Conservation (phyloP, 1,140 invertebrate species). For the Danaus plexippus region DNA sequence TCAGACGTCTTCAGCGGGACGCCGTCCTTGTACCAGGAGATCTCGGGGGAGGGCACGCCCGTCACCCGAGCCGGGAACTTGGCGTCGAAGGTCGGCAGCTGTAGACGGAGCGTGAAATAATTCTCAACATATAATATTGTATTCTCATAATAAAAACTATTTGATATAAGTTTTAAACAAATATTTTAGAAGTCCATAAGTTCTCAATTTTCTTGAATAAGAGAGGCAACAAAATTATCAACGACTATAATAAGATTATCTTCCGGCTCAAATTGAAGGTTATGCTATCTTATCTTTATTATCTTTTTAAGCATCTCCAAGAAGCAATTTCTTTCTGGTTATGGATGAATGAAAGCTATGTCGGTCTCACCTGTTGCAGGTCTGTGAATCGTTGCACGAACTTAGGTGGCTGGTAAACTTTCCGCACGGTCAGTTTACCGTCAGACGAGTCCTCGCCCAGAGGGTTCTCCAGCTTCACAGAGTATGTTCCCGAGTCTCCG, state of each 20-base stretch:
- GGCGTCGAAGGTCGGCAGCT: slow-evolving; percentile 82
- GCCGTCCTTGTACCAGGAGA: slow-evolving; percentile 88
- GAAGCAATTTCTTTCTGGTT: too few relatives aligned
- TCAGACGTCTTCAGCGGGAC: slow-evolving; percentile 76
- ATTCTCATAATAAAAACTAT: background rate
- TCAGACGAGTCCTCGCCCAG: slow-evolving; percentile 79
- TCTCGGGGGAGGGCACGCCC: slow-evolving; percentile 89
- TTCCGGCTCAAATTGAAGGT: too few relatives aligned
- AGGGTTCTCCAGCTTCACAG: slow-evolving; percentile 81
- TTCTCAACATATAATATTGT: background rate
- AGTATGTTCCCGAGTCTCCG: slow-evolving; percentile 84
- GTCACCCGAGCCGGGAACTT: slow-evolving; percentile 86
- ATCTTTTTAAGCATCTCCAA: too few relatives aligned
- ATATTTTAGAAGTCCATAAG: too few relatives aligned
- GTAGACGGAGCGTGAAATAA: slow-evolving; percentile 18
- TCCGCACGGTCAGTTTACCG: slow-evolving; percentile 82
- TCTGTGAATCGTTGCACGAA: slow-evolving; percentile 90
- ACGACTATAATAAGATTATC: too few relatives aligned
- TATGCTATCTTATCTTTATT: too few relatives aligned
- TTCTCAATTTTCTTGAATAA: too few relatives aligned
- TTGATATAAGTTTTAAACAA: too few relatives aligned
- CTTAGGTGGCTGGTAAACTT: slow-evolving; percentile 83
- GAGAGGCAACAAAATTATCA: too few relatives aligned
- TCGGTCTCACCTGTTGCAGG: slow-evolving; percentile 79
- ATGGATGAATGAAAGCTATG: too few relatives aligned